Conservation (phyloP, 2,113 vertebrate genomes). For the Syrmaticus mikado region DNA sequence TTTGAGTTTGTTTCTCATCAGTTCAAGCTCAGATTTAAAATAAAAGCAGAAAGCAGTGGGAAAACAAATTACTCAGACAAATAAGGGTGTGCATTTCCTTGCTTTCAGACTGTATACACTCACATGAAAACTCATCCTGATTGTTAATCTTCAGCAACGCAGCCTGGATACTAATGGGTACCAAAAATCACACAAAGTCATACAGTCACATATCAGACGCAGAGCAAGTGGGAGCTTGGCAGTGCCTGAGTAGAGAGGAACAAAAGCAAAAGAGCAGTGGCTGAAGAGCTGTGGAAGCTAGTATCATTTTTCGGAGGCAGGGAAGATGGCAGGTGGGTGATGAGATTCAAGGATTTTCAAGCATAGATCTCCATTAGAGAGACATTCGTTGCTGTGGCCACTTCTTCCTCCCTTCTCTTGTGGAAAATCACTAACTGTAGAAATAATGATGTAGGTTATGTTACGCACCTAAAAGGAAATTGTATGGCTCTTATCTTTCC, state of each 20-base stretch:
- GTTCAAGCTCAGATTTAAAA: constrained; percentile 1
- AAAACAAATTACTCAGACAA: neutral
- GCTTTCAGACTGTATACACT: neutral
- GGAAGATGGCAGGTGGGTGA: neutral
- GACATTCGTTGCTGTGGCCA: neutral
- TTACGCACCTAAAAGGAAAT: neutral
- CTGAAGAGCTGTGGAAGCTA: neutral
- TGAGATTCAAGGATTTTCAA: neutral
- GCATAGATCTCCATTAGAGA: neutral
- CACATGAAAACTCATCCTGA: neutral
- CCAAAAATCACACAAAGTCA: neutral
- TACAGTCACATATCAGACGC: neutral
- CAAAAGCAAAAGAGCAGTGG: neutral
- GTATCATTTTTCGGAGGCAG: neutral
- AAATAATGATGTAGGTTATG: neutral
- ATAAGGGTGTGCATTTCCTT: neutral
- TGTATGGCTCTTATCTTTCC: neutral
- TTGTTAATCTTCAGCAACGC: neutral
- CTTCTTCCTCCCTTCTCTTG: neutral
- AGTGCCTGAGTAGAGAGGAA: neutral
- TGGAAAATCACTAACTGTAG: neutral
- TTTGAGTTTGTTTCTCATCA: neutral
- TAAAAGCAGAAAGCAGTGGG: neutral
- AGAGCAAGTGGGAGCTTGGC: neutral
- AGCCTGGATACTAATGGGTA: neutral